A percentile compares a stretch with the other conserved stretches of the same genome.
Evolutionary conservation across 2,888 invertebrate genomes (phyloP).

Genomic region (Acleris laterana): DNA sequence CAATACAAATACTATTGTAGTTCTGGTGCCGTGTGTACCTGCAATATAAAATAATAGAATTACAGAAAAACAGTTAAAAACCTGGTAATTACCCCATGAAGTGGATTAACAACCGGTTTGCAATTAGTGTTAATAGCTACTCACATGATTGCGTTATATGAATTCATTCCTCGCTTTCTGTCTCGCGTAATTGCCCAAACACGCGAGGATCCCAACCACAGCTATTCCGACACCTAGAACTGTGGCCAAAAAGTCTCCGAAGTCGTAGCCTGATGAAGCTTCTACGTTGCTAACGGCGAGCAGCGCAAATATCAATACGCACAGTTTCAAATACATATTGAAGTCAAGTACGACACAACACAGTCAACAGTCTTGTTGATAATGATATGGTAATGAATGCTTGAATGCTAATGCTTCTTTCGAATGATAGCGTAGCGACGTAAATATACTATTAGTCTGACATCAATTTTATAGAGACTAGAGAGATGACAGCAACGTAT

Average conservation of each 20-base stretch:
- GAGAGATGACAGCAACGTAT: background rate
- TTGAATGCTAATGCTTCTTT: background rate
- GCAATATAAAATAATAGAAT: conserved; percentile 17
- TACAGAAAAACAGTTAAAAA: conserved; percentile 14
- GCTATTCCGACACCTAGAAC: conserved; percentile 85
- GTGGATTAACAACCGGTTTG: conserved; percentile 23
- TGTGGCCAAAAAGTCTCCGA: conserved; percentile 87
- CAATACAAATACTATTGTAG: conserved; percentile 12
- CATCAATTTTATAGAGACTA: no score
- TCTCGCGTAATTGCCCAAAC: conserved; percentile 88
- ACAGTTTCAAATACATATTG: conserved; percentile 70
- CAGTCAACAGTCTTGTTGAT: conserved; percentile 3
- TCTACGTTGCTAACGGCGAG: conserved; percentile 71
- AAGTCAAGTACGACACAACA: conserved; percentile 13
- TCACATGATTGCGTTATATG: conserved; percentile 62
- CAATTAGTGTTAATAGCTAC: conserved; percentile 41
- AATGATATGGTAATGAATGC: background rate
- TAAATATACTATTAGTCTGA: no score
- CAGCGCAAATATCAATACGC: conserved; percentile 63
- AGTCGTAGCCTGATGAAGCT: conserved; percentile 85
- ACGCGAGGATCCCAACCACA: conserved; percentile 86
- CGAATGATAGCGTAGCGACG: no score
- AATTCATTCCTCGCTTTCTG: conserved; percentile 83
- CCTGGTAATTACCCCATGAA: conserved; percentile 12
- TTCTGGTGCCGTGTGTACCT: conserved; percentile 20